Percentiles rank a stretch among this genome's conserved stretches.
These are phyloP conservation scores for Xanthostigma xanthostigma DNA, from an alignment of 2,888 invertebrate genomes.

Conservation along the genomic window DNA sequence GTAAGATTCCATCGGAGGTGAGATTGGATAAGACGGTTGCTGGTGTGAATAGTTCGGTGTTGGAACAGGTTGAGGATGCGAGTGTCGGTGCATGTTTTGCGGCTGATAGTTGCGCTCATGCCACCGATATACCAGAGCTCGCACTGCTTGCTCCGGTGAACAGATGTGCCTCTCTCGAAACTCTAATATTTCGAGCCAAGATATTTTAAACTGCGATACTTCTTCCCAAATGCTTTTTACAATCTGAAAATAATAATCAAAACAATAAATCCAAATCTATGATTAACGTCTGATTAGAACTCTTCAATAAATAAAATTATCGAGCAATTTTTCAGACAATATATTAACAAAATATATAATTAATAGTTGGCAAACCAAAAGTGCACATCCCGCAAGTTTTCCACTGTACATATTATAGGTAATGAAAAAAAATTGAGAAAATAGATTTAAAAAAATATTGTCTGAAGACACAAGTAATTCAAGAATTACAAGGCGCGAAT, in stretches of 20 bases:
- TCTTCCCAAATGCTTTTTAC: constrained; percentile 63
- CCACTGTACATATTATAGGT: too few species aligned
- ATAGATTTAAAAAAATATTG: too few species aligned
- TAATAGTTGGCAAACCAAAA: too few species aligned
- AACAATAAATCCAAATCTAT: too few species aligned
- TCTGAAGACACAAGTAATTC: too few species aligned
- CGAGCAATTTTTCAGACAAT: too few species aligned
- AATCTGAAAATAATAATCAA: constrained; percentile 35
- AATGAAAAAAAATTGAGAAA: too few species aligned
- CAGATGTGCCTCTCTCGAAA: constrained; percentile 41
- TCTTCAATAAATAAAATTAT: too few species aligned
- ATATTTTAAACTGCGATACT: constrained; percentile 34
- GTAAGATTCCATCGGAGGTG: constrained; percentile 10
- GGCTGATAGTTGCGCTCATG: constrained; percentile 28
- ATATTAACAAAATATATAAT: too few species aligned
- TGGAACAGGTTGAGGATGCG: constrained; percentile 6
- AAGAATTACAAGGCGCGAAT: too few species aligned
- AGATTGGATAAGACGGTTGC: constrained; percentile 4
- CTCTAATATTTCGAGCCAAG: constrained; percentile 54
- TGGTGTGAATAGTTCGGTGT: constrained; percentile 6
- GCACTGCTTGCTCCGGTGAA: constrained; percentile 35
- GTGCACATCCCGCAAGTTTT: too few species aligned
- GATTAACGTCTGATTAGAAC: too few species aligned
- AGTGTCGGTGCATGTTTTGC: constrained; percentile 16
- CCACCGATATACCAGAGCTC: constrained; percentile 31